A percentile compares a stretch with the other conserved stretches of the same genome.
Evolutionary conservation across 2,888 invertebrate species (phyloP).

Genomic region (Oxystoma pomonae): DNA sequence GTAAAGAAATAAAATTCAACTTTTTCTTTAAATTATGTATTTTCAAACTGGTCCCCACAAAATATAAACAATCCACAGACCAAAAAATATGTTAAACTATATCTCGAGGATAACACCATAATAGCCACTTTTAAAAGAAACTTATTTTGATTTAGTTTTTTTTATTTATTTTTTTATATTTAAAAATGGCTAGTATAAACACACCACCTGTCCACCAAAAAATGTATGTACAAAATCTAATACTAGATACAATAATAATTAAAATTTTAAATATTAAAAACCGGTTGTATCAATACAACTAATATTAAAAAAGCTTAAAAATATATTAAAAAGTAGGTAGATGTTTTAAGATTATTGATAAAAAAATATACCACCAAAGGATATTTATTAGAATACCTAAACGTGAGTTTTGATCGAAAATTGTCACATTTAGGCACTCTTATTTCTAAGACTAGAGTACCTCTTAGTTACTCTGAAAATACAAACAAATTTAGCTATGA

Average conservation of each 20-base stretch:
- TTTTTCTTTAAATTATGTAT: constrained; percentile 21
- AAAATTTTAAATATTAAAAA: not conserved
- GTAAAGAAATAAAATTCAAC: too few relatives aligned
- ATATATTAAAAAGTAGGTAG: not conserved
- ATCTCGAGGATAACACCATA: constrained; percentile 27
- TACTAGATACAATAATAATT: not conserved
- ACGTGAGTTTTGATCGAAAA: too few relatives aligned
- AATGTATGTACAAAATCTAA: not conserved
- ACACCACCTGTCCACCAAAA: not conserved
- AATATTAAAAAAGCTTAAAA: not conserved
- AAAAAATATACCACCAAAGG: too few relatives aligned
- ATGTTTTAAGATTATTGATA: too few relatives aligned
- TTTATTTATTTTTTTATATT: constrained; percentile 3
- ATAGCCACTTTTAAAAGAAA: constrained; percentile 6
- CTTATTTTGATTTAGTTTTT: not conserved
- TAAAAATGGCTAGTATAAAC: not conserved
- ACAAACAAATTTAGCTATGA: too few relatives aligned
- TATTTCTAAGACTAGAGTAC: too few relatives aligned
- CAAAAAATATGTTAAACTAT: constrained; percentile 30
- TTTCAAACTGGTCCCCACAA: constrained; percentile 38
- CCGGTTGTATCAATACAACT: not conserved
- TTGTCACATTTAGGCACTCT: too few relatives aligned
- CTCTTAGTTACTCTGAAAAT: too few relatives aligned
- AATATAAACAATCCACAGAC: constrained; percentile 40
- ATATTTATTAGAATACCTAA: too few relatives aligned